Evolutionary conservation across 2,888 invertebrate species (phyloP).

Genomic region (Eupelmus urozonus): DNA sequence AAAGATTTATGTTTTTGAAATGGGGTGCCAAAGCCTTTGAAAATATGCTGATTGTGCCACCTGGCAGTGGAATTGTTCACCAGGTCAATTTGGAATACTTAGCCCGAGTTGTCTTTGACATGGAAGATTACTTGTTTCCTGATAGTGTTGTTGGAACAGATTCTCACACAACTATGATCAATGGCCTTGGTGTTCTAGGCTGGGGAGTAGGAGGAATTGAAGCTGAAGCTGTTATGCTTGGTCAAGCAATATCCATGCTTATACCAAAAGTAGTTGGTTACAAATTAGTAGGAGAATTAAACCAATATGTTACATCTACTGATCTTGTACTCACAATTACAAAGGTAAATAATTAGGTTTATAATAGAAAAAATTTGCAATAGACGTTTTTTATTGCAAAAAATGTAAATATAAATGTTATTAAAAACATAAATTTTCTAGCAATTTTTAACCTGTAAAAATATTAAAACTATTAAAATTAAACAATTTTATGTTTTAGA

Average conservation of each 20-base stretch:
- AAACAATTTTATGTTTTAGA: slow-evolving; percentile 75
- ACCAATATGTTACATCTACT: slow-evolving; percentile 93
- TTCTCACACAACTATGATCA: slow-evolving; percentile 99
- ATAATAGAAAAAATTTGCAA: background rate
- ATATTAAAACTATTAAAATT: slow-evolving; percentile 1
- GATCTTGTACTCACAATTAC: slow-evolving; percentile 98
- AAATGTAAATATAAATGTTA: background rate
- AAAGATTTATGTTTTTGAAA: slow-evolving; percentile 97
- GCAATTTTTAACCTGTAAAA: background rate
- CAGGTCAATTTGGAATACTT: slow-evolving; percentile 98
- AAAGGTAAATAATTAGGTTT: slow-evolving; percentile 82
- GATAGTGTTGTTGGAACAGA: slow-evolving; percentile 98
- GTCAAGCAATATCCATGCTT: slow-evolving; percentile 97
- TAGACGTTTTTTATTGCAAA: too few relatives aligned
- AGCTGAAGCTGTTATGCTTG: slow-evolving; percentile 99
- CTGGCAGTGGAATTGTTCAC: slow-evolving; percentile 95
- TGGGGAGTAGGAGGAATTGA: slow-evolving; percentile 99
- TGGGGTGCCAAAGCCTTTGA: slow-evolving; percentile 98
- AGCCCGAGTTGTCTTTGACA: slow-evolving; percentile 92
- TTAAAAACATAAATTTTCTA: background rate
- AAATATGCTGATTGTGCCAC: slow-evolving; percentile 98
- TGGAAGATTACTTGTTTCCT: slow-evolving; percentile 84
- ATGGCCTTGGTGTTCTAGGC: slow-evolving; percentile 96
- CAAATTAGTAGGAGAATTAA: slow-evolving; percentile 88
- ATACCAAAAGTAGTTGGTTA: slow-evolving; percentile 98